Conservation (phyloP, 2,888 invertebrate genomes). For the Drosophila colorata region DNA sequence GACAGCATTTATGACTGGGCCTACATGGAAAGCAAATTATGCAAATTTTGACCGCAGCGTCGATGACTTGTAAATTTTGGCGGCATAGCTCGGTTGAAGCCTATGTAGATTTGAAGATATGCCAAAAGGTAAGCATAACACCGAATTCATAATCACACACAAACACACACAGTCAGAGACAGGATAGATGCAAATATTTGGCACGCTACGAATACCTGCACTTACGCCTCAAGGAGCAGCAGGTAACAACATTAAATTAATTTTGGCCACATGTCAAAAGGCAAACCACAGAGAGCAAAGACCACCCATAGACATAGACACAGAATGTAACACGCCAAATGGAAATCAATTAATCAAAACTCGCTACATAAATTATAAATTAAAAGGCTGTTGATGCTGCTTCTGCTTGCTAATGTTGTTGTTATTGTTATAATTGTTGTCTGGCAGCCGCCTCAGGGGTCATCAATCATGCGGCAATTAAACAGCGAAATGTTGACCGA, state of each 20-base stretch:
- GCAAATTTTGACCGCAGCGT: slow-evolving; percentile 72
- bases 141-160: slow-evolving; percentile 27
- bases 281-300: slow-evolving; percentile 49
- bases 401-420: not conserved
- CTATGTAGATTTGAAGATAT: slow-evolving; percentile 72
- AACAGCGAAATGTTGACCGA: slow-evolving; percentile 24
- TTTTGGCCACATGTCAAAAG: slow-evolving; percentile 73
- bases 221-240: slow-evolving; percentile 41
- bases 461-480: slow-evolving; percentile 74
- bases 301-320: slow-evolving; percentile 4
- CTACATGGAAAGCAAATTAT: slow-evolving; percentile 78
- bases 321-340: slow-evolving; percentile 56
- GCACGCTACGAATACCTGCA: slow-evolving; percentile 36
- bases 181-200: slow-evolving; percentile 69
- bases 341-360: slow-evolving; percentile 77
- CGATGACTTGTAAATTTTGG: slow-evolving; percentile 81
- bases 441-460: slow-evolving; percentile 39
- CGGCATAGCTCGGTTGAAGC: slow-evolving; percentile 25
- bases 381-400: slow-evolving; percentile 60
- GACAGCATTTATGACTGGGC: slow-evolving; percentile 71
- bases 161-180: slow-evolving; percentile 5
- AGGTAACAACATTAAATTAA: slow-evolving; percentile 50
- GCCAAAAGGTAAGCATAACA: slow-evolving; percentile 55
- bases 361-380: slow-evolving; percentile 77
- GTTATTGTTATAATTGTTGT: slow-evolving; percentile 26